Percentiles rank a stretch among this genome's conserved stretches.
These are phyloP conservation scores for Celastrina argiolus DNA, from an alignment of 2,888 invertebrate genomes.

Conservation along the genomic window DNA sequence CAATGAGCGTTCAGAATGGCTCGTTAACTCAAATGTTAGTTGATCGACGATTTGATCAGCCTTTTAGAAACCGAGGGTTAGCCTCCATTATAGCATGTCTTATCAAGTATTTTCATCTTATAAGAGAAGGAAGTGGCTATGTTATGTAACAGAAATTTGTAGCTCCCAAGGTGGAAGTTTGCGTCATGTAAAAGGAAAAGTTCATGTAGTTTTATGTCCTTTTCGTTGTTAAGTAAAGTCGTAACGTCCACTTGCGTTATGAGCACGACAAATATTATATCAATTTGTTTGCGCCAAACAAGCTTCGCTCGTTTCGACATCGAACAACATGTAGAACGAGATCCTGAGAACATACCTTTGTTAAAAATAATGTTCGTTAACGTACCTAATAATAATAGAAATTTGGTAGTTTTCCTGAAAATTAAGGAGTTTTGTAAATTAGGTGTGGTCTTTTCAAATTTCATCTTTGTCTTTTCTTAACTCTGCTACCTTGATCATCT, in stretches of 20 bases:
- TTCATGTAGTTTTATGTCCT: not conserved
- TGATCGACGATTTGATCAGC: too few relatives aligned
- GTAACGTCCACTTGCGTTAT: constrained; percentile 1
- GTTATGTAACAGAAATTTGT: not conserved
- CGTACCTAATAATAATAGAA: too few relatives aligned
- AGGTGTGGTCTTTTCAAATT: too few relatives aligned
- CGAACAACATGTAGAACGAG: not conserved
- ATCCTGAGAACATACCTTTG: not conserved
- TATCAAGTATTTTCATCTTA: not conserved
- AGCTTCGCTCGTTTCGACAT: not conserved
- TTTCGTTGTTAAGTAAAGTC: constrained; percentile 10
- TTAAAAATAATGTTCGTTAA: too few relatives aligned
- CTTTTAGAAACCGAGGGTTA: too few relatives aligned
- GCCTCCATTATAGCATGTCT: not conserved
- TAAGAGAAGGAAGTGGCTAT: not conserved
- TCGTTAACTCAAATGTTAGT: too few relatives aligned
- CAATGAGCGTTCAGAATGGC: too few relatives aligned
- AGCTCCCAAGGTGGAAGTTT: not conserved
- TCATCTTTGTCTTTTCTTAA: too few relatives aligned
- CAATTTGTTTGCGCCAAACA: constrained; percentile 9
- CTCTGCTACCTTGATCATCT: too few relatives aligned
- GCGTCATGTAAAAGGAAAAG: constrained; percentile 3
- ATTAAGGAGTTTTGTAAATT: too few relatives aligned
- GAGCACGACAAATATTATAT: constrained; percentile 1
- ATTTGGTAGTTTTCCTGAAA: too few relatives aligned